Conservation (phyloP, 1,140 invertebrate species). For the Nomia melanderi region DNA sequence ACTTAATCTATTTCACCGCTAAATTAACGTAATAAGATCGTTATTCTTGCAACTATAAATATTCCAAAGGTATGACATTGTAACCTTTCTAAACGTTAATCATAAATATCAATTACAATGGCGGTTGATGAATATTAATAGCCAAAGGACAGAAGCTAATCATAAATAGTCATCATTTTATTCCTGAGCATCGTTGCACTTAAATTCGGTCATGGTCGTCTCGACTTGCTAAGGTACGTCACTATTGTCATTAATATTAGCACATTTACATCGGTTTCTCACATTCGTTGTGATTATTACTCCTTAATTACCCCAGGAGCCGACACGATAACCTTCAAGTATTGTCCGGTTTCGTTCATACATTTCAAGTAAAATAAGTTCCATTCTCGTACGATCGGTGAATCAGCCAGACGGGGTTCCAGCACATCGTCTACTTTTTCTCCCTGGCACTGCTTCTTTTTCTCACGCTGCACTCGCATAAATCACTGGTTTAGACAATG, state of each 20-base stretch:
- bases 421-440: conserved; percentile 16
- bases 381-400: conserved; percentile 17
- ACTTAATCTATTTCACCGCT: no score
- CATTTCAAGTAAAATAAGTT: conserved; percentile 7
- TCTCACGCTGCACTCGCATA: conserved; percentile 46
- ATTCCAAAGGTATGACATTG: no score
- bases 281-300: background rate
- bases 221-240: conserved; percentile 17
- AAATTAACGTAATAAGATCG: no score
- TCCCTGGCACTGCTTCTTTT: conserved; percentile 2
- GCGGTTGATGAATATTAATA: background rate
- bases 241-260: background rate
- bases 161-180: background rate
- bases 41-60: no score
- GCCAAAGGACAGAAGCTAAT: background rate
- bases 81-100: background rate
- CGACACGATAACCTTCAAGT: conserved; percentile 6
- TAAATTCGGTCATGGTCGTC: conserved; percentile 40
- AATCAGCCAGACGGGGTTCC: conserved; percentile 34
- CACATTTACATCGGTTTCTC: conserved; percentile 22
- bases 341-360: background rate
- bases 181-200: background rate
- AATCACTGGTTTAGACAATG: conserved; percentile 41
- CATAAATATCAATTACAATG: background rate
- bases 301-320: conserved; percentile 20